A percentile compares a stretch with the other conserved stretches of the same genome.
Conservation (phyloP, 2,113 vertebrate species). For the Clarias batrachus region DNA sequence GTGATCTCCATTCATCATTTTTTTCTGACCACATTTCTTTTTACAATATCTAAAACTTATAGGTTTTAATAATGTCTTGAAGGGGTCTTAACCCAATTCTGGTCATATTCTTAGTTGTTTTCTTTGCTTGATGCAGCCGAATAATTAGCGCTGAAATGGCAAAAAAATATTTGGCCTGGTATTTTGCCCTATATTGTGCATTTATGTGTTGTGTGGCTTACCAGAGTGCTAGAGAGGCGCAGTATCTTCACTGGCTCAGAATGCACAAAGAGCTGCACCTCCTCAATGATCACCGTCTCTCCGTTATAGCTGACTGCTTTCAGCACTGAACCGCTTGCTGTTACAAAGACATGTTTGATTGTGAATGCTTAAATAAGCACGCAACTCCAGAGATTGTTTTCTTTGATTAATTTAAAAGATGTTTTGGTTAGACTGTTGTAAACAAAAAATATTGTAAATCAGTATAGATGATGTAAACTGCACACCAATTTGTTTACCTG, state of each 20-base stretch:
- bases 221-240: conserved; percentile 67
- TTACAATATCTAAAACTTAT: no score
- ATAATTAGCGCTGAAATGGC: no score
- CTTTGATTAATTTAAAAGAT: not conserved
- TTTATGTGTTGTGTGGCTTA: conserved; percentile 49
- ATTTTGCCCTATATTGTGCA: no score
- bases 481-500: conserved; percentile 63
- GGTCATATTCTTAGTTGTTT: no score
- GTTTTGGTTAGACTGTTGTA: not conserved
- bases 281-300: conserved; percentile 78
- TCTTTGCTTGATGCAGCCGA: no score
- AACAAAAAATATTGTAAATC: not conserved
- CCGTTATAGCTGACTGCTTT: conserved; percentile 73
- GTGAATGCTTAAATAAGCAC: not conserved
- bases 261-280: conserved; percentile 72
- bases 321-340: conserved; percentile 76
- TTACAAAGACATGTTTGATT: conserved; percentile 28
- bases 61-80: no score
- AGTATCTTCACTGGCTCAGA: conserved; percentile 69
- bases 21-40: no score
- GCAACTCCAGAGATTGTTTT: not conserved
- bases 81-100: no score
- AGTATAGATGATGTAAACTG: not conserved
- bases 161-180: no score
- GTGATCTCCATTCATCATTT: no score